These are phyloP conservation scores for Panopea generosa DNA, from an alignment of 2,888 invertebrate species.

Conservation along the genomic window DNA sequence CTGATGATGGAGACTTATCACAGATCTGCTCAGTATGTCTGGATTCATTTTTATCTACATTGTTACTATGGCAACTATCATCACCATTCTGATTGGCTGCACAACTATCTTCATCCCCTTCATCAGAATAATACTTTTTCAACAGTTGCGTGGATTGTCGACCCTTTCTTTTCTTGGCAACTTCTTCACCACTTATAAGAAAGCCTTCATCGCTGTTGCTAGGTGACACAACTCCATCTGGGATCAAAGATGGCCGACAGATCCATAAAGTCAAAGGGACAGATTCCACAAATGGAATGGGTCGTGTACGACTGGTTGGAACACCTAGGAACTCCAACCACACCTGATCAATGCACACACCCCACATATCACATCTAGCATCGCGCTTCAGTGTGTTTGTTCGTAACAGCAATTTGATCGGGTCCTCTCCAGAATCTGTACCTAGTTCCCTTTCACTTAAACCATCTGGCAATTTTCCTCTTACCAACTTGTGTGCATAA, in stretches of 20 bases:
- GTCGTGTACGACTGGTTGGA: slow-evolving; percentile 87
- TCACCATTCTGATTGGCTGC: slow-evolving; percentile 22
- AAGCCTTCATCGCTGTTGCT: slow-evolving; percentile 9
- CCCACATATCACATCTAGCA: slow-evolving; percentile 93
- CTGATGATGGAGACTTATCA: slow-evolving; percentile 52
- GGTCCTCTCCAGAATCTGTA: slow-evolving; percentile 42
- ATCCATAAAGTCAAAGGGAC: slow-evolving; percentile 94
- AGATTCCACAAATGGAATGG: slow-evolving; percentile 87
- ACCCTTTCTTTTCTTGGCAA: slow-evolving; percentile 28
- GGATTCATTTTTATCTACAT: not conserved
- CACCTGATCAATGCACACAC: slow-evolving; percentile 93
- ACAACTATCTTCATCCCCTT: slow-evolving; percentile 46
- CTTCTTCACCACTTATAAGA: too few species aligned
- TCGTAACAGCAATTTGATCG: slow-evolving; percentile 56
- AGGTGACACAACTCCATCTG: slow-evolving; percentile 25
- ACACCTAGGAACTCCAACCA: slow-evolving; percentile 97
- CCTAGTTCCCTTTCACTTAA: slow-evolving; percentile 40
- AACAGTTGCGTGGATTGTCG: slow-evolving; percentile 59
- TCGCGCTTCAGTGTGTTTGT: slow-evolving; percentile 79
- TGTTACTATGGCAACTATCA: not conserved
- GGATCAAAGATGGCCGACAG: slow-evolving; percentile 37
- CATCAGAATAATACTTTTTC: slow-evolving; percentile 65
- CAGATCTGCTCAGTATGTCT: slow-evolving; percentile 27
- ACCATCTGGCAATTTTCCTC: slow-evolving; percentile 43
- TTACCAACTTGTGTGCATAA: slow-evolving; percentile 64